Evolutionary conservation across 2,797 vertebrate species (phyloP).

Genomic region (Pseudochirops corinnae): DNA sequence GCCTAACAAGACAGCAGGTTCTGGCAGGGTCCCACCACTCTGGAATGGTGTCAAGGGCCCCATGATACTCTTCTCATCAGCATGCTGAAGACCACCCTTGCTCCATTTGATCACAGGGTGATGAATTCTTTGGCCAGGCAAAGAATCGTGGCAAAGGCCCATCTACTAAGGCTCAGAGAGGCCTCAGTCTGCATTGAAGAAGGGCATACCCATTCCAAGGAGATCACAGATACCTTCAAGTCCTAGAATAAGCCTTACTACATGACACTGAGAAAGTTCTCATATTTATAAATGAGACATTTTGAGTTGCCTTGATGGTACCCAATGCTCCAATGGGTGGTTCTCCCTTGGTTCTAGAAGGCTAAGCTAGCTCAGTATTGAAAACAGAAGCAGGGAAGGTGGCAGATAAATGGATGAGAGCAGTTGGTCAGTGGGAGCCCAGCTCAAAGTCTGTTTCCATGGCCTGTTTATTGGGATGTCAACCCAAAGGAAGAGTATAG

Average conservation of each 20-base stretch:
- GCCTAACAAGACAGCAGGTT: background rate
- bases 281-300: background rate
- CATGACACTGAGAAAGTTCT: background rate
- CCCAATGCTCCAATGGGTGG: too few relatives aligned
- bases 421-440: background rate
- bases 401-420: background rate
- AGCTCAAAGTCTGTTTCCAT: background rate
- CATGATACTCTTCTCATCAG: background rate
- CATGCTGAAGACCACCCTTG: background rate
- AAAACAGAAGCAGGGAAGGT: background rate
- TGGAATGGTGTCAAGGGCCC: background rate
- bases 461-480: background rate
- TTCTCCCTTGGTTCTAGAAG: background rate
- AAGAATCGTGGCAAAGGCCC: background rate
- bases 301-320: background rate
- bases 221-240: background rate
- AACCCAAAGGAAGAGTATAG: conserved; percentile 67
- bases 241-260: background rate
- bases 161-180: background rate
- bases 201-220: background rate
- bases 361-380: background rate
- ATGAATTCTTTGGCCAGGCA: background rate
- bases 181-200: background rate
- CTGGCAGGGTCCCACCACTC: background rate
- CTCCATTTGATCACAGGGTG: background rate